Conservation (phyloP, 2,797 vertebrate species). For the Numenius phaeopus region DNA sequence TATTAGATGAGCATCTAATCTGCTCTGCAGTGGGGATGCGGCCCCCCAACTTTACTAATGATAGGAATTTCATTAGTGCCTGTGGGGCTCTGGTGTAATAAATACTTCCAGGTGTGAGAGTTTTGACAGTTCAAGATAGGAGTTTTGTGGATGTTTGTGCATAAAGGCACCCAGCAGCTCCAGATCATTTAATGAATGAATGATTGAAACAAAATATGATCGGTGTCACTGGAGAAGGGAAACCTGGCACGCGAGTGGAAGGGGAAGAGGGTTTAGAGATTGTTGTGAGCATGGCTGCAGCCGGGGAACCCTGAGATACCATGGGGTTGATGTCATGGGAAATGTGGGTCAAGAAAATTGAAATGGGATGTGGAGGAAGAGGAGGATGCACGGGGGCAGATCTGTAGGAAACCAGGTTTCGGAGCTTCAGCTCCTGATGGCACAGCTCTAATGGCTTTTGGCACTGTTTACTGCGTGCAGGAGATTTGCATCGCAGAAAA, state of each 20-base stretch:
- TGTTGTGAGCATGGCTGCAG: background rate
- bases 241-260: background rate
- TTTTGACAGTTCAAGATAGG: background rate
- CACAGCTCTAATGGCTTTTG: background rate
- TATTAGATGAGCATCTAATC: background rate
- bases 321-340: fast-evolving
- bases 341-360: background rate
- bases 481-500: background rate
- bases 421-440: background rate
- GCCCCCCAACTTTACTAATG: background rate
- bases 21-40: background rate
- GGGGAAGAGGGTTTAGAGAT: background rate
- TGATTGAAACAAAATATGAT: background rate
- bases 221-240: background rate
- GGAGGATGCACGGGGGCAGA: background rate
- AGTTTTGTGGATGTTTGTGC: background rate
- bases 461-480: background rate
- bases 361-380: background rate
- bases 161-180: background rate
- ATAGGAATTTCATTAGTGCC: background rate
- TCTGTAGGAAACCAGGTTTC: background rate
- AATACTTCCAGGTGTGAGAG: background rate
- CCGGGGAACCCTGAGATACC: background rate
- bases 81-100: background rate
- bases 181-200: background rate